Percentiles rank a stretch among this genome's conserved stretches.
Conservation (phyloP, 2,888 invertebrate genomes). For the Hoplodrina ambigua region DNA sequence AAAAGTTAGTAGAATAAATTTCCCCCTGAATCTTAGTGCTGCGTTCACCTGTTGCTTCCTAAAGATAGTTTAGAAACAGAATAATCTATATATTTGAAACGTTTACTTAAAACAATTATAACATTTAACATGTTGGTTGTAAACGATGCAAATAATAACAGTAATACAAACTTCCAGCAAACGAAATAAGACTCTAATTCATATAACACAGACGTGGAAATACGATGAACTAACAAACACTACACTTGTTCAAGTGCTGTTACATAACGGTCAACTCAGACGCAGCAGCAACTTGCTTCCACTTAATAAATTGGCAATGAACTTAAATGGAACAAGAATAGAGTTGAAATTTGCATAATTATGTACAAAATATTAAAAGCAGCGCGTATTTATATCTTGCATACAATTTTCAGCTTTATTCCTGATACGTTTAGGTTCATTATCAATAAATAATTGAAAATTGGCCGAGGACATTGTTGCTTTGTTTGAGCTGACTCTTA, state of each 20-base stretch:
- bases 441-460: not conserved
- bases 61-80: not conserved
- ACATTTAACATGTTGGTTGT: not conserved
- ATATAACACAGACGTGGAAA: slow-evolving; percentile 41
- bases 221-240: slow-evolving; percentile 40
- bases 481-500: not conserved
- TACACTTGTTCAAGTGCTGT: slow-evolving; percentile 43
- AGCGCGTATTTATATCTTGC: not conserved
- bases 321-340: no score
- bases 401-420: not conserved
- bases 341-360: no score
- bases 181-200: slow-evolving; percentile 38
- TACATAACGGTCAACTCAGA: slow-evolving; percentile 38
- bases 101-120: not conserved
- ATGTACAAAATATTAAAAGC: no score
- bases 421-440: not conserved
- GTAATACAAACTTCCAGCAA: slow-evolving; percentile 16
- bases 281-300: not conserved
- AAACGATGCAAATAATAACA: slow-evolving; percentile 7
- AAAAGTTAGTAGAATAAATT: no score
- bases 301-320: not conserved
- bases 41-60: no score
- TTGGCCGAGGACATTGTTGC: not conserved
- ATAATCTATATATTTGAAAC: not conserved
- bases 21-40: not conserved